These are phyloP conservation scores for Psophia crepitans DNA, from an alignment of 2,113 vertebrate genomes.

Conservation along the genomic window DNA sequence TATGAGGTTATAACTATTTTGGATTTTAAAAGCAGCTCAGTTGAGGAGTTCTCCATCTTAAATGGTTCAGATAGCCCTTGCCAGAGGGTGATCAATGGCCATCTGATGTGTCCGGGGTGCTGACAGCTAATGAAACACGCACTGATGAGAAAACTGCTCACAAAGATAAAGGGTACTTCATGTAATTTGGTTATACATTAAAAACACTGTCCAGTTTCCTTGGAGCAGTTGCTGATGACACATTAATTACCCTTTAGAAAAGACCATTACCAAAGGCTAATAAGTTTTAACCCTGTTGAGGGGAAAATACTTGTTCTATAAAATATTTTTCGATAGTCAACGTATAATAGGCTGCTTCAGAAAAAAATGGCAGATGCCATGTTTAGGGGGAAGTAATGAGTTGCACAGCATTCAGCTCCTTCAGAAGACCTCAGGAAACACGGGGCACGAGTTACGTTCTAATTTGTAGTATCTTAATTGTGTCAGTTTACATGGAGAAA, in stretches of 20 bases:
- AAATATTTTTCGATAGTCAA: neutral
- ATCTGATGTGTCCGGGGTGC: neutral
- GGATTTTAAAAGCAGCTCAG: neutral
- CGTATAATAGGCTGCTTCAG: neutral
- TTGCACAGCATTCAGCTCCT: neutral
- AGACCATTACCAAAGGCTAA: conserved; percentile 12
- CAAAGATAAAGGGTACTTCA: neutral
- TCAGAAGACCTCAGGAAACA: neutral
- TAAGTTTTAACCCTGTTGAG: neutral
- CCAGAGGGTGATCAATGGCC: neutral
- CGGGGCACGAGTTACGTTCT: neutral
- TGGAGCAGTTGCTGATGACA: neutral
- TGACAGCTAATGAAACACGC: neutral
- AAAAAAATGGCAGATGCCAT: neutral
- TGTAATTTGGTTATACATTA: neutral
- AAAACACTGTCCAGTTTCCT: neutral
- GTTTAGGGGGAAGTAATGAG: neutral
- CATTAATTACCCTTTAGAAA: conserved; percentile 25
- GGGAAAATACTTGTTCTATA: neutral
- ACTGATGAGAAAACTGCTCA: neutral
- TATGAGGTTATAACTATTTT: neutral
- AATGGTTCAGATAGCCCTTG: neutral
- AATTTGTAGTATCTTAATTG: neutral
- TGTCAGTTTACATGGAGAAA: conserved; percentile 23
- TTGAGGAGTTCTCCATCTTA: neutral